Base-by-base conservation (phyloP, 1,140 invertebrate species). In the Brachionus paranguensis region DNA sequence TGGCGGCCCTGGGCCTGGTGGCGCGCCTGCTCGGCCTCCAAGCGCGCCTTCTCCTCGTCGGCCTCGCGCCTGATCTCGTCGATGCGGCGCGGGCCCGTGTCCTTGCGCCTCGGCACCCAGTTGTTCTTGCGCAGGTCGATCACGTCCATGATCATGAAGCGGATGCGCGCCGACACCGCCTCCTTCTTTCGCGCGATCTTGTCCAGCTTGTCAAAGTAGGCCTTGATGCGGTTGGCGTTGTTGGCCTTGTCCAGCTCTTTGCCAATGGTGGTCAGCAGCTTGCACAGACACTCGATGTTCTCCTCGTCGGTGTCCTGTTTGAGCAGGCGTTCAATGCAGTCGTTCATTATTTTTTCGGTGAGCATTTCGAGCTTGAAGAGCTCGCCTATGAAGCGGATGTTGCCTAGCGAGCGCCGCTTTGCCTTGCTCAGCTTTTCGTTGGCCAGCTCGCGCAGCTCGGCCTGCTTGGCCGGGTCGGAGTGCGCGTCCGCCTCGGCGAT, bases 81-180 rank as follows among this genome's bases (percentile, higher is more conserved):
- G 89, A 97, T 96, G 29, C 94, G 97, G 88, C 97, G 97, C 0
- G 96, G 96, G 86, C 94, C 94, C 33, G 92, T 93, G 84, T 96
- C 94, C 83, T 94, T 93, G 85, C 95, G 92, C 65, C 95, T 91
- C 3, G 94, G 93, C 37, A 95, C 91, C 96, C 96, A 98, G 84
- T 93, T 93, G 86, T 92, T 93, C 86, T 86, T 90, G 65, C 94
- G 92, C 81, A 98, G 90, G 87, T 98, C 96, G 84, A 97, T 94
- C 0, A 97, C 94, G 91, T 98, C 96, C 91, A 96, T 94, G 20
- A 98, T 90, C 94, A 96, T 96, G 88, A 97, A 97, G n/a, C 94
- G 91, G 17, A 96, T 93, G 85, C 95, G 91, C 20, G 93, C 94
- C 83, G 92, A 94, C 11, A 81, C 29, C 3, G 94, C 92, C 83